Evolutionary conservation across 2,113 vertebrate genomes (phyloP).

Genomic region (Gopherus flavomarginatus): DNA sequence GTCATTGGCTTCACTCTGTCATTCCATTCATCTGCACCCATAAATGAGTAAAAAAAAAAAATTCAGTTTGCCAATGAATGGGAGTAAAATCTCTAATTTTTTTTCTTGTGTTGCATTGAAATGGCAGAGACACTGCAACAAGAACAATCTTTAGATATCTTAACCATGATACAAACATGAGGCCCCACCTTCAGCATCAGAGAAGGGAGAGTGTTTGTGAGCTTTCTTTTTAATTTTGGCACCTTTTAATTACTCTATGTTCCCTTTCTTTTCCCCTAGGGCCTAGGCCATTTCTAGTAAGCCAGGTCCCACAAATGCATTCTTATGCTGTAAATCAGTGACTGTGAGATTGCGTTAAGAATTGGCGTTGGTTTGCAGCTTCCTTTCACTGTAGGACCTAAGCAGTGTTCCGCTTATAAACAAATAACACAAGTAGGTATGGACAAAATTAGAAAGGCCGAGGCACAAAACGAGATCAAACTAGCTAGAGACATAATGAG

Average conservation of each 20-base stretch:
- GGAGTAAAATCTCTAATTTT: conserved; percentile 27
- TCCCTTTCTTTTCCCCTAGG: neutral
- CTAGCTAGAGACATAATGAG: no score
- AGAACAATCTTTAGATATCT: neutral
- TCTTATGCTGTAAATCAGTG: neutral
- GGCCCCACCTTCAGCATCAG: rapidly evolving
- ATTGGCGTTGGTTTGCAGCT: neutral
- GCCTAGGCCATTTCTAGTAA: neutral
- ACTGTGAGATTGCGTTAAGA: neutral
- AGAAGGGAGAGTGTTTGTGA: neutral
- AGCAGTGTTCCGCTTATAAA: rapidly evolving
- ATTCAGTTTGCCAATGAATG: conserved; percentile 63
- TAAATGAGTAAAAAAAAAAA: conserved; percentile 84
- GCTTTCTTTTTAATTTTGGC: neutral
- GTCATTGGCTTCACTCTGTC: conserved; percentile 83
- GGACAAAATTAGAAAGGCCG: no score
- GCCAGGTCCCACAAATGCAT: neutral
- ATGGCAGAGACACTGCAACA: neutral
- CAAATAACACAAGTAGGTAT: no score
- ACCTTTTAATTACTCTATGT: neutral
- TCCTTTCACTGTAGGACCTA: neutral
- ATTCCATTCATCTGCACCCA: conserved; percentile 86
- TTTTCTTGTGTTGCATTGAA: conserved; percentile 20
- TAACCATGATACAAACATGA: neutral
- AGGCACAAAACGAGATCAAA: no score